Percentiles rank a stretch among this genome's conserved stretches.
phyloP scores from a whole-genome alignment of 2,888 invertebrate genomes.

The Cheilosia impressa region DNA sequence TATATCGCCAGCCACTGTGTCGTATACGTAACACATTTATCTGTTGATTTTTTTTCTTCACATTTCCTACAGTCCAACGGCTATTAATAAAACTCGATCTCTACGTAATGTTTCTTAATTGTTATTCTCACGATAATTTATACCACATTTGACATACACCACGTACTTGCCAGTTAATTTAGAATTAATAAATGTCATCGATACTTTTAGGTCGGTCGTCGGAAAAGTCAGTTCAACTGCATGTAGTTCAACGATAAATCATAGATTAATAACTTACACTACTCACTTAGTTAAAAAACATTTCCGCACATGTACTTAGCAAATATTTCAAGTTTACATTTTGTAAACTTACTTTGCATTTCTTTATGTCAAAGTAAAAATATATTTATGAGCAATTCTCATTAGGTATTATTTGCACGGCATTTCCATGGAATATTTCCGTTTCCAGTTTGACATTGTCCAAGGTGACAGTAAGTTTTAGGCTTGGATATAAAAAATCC shows the following conservation, averaged over 20 bases:
- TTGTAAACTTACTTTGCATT: background rate
- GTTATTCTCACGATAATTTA: conserved; percentile 1
- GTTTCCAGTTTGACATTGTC: conserved; percentile 20
- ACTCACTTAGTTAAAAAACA: background rate
- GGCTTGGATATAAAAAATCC: conserved; percentile 6
- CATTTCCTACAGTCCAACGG: conserved; percentile 1
- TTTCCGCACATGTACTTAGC: background rate
- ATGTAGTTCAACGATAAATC: conserved; percentile 3
- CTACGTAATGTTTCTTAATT: background rate
- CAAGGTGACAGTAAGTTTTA: conserved; percentile 10
- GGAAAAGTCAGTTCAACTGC: conserved; percentile 2
- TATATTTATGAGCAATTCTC: background rate
- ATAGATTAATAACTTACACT: conserved; percentile 14
- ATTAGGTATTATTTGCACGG: conserved; percentile 24
- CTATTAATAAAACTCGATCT: background rate
- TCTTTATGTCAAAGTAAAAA: background rate
- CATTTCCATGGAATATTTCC: conserved; percentile 16
- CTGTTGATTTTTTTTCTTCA: background rate
- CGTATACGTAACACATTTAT: conserved; percentile 15
- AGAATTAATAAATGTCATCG: background rate
- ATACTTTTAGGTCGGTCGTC: background rate
- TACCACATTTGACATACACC: background rate
- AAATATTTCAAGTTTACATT: conserved; percentile 7
- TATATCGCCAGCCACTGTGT: background rate
- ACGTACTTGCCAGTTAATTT: conserved; percentile 3